Conservation (phyloP, 2,113 vertebrate species). For the Aix galericulata region DNA sequence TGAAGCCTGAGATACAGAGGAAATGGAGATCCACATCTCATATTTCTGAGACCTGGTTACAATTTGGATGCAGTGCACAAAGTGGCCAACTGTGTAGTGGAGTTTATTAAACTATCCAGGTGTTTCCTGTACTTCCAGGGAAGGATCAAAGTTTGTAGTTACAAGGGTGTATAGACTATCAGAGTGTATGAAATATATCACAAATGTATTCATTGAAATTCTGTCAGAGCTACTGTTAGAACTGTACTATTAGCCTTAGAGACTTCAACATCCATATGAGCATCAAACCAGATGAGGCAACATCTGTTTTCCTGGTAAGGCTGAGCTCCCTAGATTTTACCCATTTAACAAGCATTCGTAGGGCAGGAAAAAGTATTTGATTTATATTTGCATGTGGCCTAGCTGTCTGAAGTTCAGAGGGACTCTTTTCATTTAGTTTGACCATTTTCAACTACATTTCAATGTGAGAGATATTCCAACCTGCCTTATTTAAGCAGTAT, state of each 20-base stretch:
- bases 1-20: neutral
- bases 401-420: slow-evolving; percentile 26
- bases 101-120: slow-evolving; percentile 71
- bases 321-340: slow-evolving; percentile 48
- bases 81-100: slow-evolving; percentile 54
- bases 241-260: slow-evolving; percentile 69
- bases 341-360: slow-evolving; percentile 7
- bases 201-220: slow-evolving; percentile 67
- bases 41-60: slow-evolving; percentile 66
- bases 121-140: slow-evolving; percentile 69
- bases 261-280: slow-evolving; percentile 62
- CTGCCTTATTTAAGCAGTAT: neutral
- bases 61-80: slow-evolving; percentile 62
- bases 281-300: slow-evolving; percentile 66
- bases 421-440: neutral
- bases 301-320: slow-evolving; percentile 65
- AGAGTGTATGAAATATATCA: slow-evolving; percentile 65
- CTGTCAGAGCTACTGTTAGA: slow-evolving; percentile 72
- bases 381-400: slow-evolving; percentile 48
- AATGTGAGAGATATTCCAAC: neutral
- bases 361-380: slow-evolving; percentile 42
- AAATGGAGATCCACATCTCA: slow-evolving; percentile 59
- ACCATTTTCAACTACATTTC: neutral
- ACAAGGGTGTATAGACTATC: slow-evolving; percentile 65
- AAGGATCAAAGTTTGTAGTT: slow-evolving; percentile 73